Base-by-base conservation (phyloP, 1,140 invertebrate genomes). In the Bombus vancouverensis region DNA sequence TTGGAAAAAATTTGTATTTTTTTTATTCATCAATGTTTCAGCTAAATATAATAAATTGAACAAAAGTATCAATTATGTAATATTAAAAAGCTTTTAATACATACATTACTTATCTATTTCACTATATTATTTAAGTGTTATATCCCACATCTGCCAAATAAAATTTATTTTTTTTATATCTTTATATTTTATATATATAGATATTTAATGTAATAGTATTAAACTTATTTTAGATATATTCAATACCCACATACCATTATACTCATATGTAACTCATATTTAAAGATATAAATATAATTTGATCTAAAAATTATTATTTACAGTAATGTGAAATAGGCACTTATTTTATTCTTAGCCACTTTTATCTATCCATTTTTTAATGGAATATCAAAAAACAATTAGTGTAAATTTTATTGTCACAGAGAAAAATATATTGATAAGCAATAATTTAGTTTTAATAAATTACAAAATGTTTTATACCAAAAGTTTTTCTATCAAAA, bases 41-140 rank as follows among this genome's bases (percentile, higher is more conserved):
- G 18, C 42, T 34, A 59, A 53, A 77, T 65, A 76, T 83, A 70
- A 77, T 70, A 42, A 78, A n/a, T 68, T 39, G 6, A 57, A 57
- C 25, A 83, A 83, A 5, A 76, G 25, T 10, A 66, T 13, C 5
- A 32, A n/a, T 62, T 62, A 62, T 62, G 12, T 39, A 32, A 13
- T n/a, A 53, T 53, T 42, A 47, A 66, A 82, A 22, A 53, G 6
- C 44, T 76, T 28, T 44, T n/a, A 47, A 75, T 44, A 53, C 22
- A 70, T 28, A 70, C 32, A 57, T 68, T 53, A 76, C 25, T 75
- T 66, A 47, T 13, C 37, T 34, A 8, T 47, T 62, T 39, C 13
- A 62, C 15, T 66, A 47, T 42, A 75, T 37, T 34, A 74, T 18
- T 76, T 76, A 83, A 83, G 81, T 77, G 77, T 47, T n/a, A 22